These are phyloP conservation scores for Chydorus sphaericus DNA, from an alignment of 2,888 invertebrate species.

Conservation along the genomic window DNA sequence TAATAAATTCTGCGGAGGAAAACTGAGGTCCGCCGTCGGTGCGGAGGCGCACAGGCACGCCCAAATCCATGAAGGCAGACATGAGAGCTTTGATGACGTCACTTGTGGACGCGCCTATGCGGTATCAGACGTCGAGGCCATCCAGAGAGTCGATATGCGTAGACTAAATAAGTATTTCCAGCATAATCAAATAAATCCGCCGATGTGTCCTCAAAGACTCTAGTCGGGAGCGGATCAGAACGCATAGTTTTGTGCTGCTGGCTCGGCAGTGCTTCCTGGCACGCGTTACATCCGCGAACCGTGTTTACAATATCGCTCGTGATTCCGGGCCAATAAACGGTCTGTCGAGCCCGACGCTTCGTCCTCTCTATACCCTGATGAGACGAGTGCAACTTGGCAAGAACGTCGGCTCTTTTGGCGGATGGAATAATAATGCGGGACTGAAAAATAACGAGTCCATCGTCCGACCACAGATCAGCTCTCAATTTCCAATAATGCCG, in stretches of 20 bases:
- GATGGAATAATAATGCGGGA: slow-evolving; percentile 12
- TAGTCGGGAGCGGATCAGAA: background rate
- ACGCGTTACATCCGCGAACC: background rate
- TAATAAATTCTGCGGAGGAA: slow-evolving; percentile 5
- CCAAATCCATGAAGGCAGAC: slow-evolving; percentile 13
- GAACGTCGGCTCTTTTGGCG: slow-evolving; percentile 14
- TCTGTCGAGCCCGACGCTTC: slow-evolving; percentile 18
- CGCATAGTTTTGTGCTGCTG: background rate
- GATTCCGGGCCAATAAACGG: slow-evolving; percentile 20
- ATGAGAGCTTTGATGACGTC: slow-evolving; percentile 10
- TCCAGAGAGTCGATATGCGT: background rate
- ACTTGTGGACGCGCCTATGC: slow-evolving; percentile 12
- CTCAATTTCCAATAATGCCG: background rate
- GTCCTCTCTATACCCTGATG: slow-evolving; percentile 20
- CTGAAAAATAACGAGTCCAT: slow-evolving; percentile 10
- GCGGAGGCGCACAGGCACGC: slow-evolving; percentile 10
- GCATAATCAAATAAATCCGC: slow-evolving; percentile 6
- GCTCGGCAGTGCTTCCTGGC: background rate
- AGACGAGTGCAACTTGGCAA: slow-evolving; percentile 19
- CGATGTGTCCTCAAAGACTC: background rate
- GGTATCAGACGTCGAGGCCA: slow-evolving; percentile 4
- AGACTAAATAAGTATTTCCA: background rate
- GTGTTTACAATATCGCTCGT: slow-evolving; percentile 12
- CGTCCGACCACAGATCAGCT: background rate
- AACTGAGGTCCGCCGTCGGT: slow-evolving; percentile 16